phyloP scores from a whole-genome alignment of 2,888 invertebrate genomes.

The Antheraea assamensis region DNA sequence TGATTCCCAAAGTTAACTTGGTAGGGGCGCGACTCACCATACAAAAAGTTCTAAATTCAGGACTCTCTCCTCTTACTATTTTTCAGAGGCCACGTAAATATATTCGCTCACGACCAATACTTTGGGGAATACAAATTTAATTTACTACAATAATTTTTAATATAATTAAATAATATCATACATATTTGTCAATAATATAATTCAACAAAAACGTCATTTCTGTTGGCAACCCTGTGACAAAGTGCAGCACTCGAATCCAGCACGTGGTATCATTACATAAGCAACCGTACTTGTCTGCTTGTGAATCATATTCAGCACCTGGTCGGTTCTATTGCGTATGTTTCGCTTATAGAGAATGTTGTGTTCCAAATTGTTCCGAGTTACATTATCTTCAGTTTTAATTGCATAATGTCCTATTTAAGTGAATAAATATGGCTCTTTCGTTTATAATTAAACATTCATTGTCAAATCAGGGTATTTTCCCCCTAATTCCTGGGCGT shows the following conservation, averaged over 20 bases:
- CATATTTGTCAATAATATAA: not conserved
- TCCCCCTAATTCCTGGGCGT: no score
- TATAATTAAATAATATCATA: no score
- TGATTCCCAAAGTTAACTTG: no score
- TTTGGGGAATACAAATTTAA: no score
- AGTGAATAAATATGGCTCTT: not conserved
- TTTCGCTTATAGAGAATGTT: constrained; percentile 6
- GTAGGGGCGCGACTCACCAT: no score
- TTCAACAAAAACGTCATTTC: not conserved
- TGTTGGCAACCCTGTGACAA: not conserved
- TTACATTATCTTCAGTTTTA: constrained; percentile 9
- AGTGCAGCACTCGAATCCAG: constrained; percentile 12
- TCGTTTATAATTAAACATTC: no score
- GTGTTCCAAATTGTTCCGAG: not conserved
- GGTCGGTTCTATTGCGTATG: constrained; percentile 9
- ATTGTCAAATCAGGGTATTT: no score
- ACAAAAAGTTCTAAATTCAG: no score
- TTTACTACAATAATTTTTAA: no score
- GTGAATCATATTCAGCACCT: constrained; percentile 15
- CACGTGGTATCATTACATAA: constrained; percentile 21
- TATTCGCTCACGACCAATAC: no score
- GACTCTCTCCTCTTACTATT: no score
- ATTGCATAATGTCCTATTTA: constrained; percentile 2
- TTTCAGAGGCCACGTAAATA: no score
- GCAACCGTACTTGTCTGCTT: constrained; percentile 14